Percentiles rank a stretch among this genome's conserved stretches.
These are phyloP conservation scores for Aphaenogaster ashmeadi DNA, from an alignment of 1,140 invertebrate genomes.

Conservation along the genomic window DNA sequence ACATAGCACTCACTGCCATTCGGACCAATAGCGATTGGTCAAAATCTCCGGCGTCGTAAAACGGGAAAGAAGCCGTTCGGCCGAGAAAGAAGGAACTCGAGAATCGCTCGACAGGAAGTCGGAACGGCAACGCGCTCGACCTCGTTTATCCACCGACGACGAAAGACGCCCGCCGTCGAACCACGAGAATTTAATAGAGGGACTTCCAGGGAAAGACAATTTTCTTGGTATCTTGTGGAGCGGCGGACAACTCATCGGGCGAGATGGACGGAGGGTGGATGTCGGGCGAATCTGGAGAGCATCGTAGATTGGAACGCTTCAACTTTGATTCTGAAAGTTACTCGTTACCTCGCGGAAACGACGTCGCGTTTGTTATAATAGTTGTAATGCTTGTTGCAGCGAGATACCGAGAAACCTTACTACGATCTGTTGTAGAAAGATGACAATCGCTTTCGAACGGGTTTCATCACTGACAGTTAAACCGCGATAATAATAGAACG, in stretches of 20 bases:
- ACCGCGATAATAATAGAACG: neutral
- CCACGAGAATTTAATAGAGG: conserved; percentile 72
- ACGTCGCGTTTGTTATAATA: conserved; percentile 53
- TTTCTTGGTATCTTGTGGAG: conserved; percentile 68
- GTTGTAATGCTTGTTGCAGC: conserved; percentile 22
- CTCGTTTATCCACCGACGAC: conserved; percentile 67
- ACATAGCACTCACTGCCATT: conserved; percentile 23
- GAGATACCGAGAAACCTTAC: neutral
- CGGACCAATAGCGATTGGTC: conserved; percentile 49
- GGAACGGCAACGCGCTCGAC: conserved; percentile 44
- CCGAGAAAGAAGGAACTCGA: conserved; percentile 7
- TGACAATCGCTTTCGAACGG: neutral
- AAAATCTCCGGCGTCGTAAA: conserved; percentile 56
- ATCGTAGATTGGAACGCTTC: conserved; percentile 59
- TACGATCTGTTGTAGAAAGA: neutral
- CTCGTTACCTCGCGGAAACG: conserved; percentile 55
- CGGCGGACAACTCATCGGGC: conserved; percentile 22
- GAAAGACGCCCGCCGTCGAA: conserved; percentile 59
- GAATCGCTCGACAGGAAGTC: conserved; percentile 46
- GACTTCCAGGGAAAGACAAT: conserved; percentile 72
- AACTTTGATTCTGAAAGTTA: conserved; percentile 62
- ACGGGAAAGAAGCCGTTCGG: conserved; percentile 27
- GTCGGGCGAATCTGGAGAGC: conserved; percentile 44
- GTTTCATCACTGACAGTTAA: neutral
- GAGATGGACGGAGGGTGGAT: conserved; percentile 1